phyloP scores from a whole-genome alignment of 1,140 invertebrate species.

The Drosophila guanche region DNA sequence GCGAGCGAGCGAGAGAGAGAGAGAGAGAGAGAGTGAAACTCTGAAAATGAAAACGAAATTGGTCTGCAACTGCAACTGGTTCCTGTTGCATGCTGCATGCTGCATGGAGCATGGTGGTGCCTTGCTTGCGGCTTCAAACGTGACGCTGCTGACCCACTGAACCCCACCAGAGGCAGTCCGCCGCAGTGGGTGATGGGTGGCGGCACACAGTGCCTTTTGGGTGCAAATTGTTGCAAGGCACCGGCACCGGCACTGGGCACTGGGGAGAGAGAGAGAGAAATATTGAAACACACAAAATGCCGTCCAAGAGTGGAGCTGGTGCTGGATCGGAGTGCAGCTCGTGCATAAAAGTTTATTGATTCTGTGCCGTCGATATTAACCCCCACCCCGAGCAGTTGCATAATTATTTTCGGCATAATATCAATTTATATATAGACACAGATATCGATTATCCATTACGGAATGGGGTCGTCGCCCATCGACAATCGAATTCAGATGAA shows the following conservation, averaged over 20 bases:
- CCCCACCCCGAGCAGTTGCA: constrained; percentile 44
- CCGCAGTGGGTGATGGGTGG: constrained; percentile 49
- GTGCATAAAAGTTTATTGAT: constrained; percentile 78
- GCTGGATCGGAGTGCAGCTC: constrained; percentile 37
- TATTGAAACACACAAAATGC: constrained; percentile 62
- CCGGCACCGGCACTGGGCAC: constrained; percentile 2
- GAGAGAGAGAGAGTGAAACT: constrained; percentile 65
- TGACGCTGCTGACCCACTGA: constrained; percentile 80
- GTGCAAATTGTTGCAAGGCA: constrained; percentile 66
- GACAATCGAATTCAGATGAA: no score
- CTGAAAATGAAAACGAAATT: constrained; percentile 76
- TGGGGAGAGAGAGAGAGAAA: constrained; percentile 37
- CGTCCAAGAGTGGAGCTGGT: no score
- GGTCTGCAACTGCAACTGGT: constrained; percentile 51
- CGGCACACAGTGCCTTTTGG: constrained; percentile 29
- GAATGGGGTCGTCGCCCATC: constrained; percentile 27
- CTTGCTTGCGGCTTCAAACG: constrained; percentile 43
- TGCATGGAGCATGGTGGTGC: no score
- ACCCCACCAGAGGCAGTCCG: constrained; percentile 35
- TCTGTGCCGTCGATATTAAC: constrained; percentile 55
- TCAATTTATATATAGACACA: constrained; percentile 53
- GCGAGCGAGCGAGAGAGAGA: constrained; percentile 23
- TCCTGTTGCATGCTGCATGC: constrained; percentile 32
- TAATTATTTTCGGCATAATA: constrained; percentile 66
- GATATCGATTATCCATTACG: constrained; percentile 20